Evolutionary conservation across 2,888 invertebrate genomes (phyloP).

Genomic region (Strigamia transsilvanica): DNA sequence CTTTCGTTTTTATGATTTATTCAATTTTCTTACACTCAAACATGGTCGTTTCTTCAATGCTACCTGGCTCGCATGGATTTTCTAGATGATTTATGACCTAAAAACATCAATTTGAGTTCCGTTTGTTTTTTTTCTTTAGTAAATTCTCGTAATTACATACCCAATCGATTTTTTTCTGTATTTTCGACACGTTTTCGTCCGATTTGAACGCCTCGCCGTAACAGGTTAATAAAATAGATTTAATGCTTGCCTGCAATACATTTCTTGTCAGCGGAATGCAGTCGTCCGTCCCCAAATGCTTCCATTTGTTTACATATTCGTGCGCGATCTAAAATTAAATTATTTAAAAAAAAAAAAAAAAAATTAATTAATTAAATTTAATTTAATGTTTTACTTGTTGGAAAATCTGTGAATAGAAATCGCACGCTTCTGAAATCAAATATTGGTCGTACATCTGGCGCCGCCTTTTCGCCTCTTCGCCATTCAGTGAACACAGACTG

Average conservation of each 20-base stretch:
- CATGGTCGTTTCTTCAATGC: not conserved
- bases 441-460: not conserved
- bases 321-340: not conserved
- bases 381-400: not conserved
- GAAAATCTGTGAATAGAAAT: not conserved
- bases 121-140: not conserved
- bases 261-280: not conserved
- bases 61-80: not conserved
- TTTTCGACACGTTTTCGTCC: not conserved
- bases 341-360: no score
- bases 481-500: not conserved
- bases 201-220: not conserved
- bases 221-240: not conserved
- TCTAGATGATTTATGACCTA: not conserved
- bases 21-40: not conserved
- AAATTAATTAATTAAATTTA: no score
- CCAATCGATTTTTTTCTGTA: not conserved
- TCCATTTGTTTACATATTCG: constrained; percentile 20
- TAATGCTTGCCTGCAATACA: not conserved
- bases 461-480: not conserved
- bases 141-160: not conserved
- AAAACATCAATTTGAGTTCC: not conserved
- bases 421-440: not conserved
- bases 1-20: no score
- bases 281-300: not conserved